Conservation (phyloP, 2,113 vertebrate species). For the Brachyistius frenatus region DNA sequence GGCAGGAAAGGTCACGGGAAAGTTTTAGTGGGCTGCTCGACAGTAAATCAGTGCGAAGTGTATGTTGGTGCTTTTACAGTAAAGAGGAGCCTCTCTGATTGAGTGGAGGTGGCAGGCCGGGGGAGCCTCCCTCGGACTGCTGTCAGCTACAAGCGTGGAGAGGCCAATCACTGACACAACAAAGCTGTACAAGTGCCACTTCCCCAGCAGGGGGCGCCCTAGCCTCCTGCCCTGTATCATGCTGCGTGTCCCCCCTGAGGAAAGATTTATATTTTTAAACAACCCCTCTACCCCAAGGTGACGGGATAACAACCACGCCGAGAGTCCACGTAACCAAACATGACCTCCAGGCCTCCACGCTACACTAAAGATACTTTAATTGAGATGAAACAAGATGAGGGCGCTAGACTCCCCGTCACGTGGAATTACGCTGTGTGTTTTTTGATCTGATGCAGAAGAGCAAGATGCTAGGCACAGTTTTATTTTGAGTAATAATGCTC, state of each 20-base stretch:
- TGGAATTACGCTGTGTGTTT: conserved; percentile 72
- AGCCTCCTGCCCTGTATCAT: conserved; percentile 72
- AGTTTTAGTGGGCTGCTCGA: conserved; percentile 37
- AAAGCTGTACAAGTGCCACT: conserved; percentile 76
- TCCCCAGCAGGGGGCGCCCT: conserved; percentile 87
- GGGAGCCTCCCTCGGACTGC: conserved; percentile 83
- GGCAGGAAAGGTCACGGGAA: conserved; percentile 35
- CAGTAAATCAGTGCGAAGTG: conserved; percentile 50
- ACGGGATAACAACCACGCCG: conserved; percentile 78
- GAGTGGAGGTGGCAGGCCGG: conserved; percentile 88
- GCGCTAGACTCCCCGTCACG: conserved; percentile 68
- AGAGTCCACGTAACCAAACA: conserved; percentile 72
- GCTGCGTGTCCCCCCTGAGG: conserved; percentile 66
- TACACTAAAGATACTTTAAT: conserved; percentile 76
- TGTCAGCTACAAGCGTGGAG: conserved; percentile 83
- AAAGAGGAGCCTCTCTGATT: conserved; percentile 77
- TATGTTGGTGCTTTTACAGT: conserved; percentile 46
- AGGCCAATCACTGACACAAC: conserved; percentile 84
- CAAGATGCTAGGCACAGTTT: conserved; percentile 59
- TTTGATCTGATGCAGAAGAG: conserved; percentile 63
- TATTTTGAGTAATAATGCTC: conserved; percentile 62
- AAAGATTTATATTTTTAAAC: conserved; percentile 81
- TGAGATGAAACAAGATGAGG: conserved; percentile 74
- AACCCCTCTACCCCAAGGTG: conserved; percentile 75
- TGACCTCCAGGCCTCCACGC: conserved; percentile 65